These are phyloP conservation scores for Eupeodes luniger DNA, from an alignment of 2,888 invertebrate species.

Conservation along the genomic window DNA sequence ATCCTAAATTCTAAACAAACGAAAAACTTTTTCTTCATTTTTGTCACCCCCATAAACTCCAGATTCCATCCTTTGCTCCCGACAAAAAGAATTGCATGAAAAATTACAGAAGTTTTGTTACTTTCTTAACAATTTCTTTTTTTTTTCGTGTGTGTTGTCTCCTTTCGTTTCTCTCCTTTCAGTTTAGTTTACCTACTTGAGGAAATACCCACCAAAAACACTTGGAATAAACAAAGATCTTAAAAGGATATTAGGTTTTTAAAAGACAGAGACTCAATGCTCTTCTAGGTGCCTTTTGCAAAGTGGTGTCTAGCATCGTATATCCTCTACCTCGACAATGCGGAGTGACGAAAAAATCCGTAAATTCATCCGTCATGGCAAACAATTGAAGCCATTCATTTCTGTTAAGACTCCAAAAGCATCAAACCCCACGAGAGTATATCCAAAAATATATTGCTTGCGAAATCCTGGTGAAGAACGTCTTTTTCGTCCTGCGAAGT, in stretches of 20 bases:
- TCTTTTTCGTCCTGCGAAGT: not conserved
- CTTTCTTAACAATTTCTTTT: conserved; percentile 5
- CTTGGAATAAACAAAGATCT: conserved; percentile 65
- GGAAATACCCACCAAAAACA: conserved; percentile 32
- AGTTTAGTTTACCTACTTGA: conserved; percentile 2
- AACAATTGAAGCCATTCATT: conserved; percentile 74
- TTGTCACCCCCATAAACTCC: conserved; percentile 7
- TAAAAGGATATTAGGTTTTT: conserved; percentile 18
- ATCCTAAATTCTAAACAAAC: conserved; percentile 49
- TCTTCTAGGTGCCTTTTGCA: not conserved
- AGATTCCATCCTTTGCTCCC: not conserved
- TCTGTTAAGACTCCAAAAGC: conserved; percentile 30
- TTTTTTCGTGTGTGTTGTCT: not conserved
- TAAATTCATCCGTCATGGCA: conserved; percentile 74
- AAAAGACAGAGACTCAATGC: not conserved
- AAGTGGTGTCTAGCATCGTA: not conserved
- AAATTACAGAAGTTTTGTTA: conserved; percentile 62
- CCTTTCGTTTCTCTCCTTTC: conserved; percentile 11
- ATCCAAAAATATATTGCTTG: conserved; percentile 19
- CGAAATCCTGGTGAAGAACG: conserved; percentile 50
- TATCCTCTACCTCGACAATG: not conserved
- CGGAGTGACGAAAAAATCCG: conserved; percentile 68
- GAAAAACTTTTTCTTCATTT: conserved; percentile 44
- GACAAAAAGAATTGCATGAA: conserved; percentile 41
- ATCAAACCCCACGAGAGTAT: conserved; percentile 7